A percentile compares a stretch with the other conserved stretches of the same genome.
These are phyloP conservation scores for Drosophila maculinotata DNA, from an alignment of 2,888 invertebrate genomes.

Conservation along the genomic window DNA sequence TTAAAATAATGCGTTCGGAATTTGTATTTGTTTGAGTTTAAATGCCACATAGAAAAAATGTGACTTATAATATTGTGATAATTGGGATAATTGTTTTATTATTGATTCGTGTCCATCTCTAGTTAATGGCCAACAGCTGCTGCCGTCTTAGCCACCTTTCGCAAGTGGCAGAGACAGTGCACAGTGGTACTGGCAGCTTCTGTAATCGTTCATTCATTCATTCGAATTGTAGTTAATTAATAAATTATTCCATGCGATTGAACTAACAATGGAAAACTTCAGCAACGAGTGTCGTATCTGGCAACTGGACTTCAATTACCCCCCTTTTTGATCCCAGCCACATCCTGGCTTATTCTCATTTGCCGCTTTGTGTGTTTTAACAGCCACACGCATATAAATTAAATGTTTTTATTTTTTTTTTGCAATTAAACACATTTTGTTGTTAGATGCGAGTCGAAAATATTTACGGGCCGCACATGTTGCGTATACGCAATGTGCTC, in stretches of 20 bases:
- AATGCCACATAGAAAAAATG: too few relatives aligned
- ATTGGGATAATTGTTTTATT: neutral
- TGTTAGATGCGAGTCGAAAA: slow-evolving; percentile 49
- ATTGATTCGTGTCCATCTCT: neutral
- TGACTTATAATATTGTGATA: too few relatives aligned
- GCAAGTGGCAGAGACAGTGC: neutral
- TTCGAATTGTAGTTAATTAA: slow-evolving; percentile 80
- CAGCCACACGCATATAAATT: slow-evolving; percentile 52
- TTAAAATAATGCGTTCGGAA: too few relatives aligned
- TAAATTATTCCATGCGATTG: slow-evolving; percentile 80
- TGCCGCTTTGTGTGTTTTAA: slow-evolving; percentile 11
- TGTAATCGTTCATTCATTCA: slow-evolving; percentile 79
- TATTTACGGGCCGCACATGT: slow-evolving; percentile 61
- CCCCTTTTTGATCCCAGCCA: slow-evolving; percentile 9
- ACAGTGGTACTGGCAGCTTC: slow-evolving; percentile 30
- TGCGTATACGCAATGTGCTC: slow-evolving; percentile 65
- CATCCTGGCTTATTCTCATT: neutral
- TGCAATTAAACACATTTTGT: slow-evolving; percentile 76
- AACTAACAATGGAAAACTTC: slow-evolving; percentile 74
- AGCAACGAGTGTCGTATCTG: slow-evolving; percentile 30
- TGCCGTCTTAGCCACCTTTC: slow-evolving; percentile 4
- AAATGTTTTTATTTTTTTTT: too few relatives aligned
- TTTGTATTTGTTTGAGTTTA: too few relatives aligned
- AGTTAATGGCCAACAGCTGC: slow-evolving; percentile 19
- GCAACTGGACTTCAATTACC: slow-evolving; percentile 58